phyloP scores from a whole-genome alignment of 2,113 vertebrate species.

The Callipepla californica region DNA sequence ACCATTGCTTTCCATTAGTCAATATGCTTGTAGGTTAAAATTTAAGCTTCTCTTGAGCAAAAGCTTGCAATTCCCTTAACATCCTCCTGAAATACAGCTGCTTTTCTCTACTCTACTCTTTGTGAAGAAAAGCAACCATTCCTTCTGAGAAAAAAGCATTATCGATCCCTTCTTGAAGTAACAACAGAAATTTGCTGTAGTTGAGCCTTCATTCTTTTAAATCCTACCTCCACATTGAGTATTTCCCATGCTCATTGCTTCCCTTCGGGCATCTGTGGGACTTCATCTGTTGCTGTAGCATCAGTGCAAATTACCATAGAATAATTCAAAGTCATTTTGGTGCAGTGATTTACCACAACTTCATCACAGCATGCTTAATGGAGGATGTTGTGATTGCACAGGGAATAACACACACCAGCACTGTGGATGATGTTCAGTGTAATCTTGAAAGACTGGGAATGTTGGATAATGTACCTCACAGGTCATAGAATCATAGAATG shows the following conservation, averaged over 20 bases:
- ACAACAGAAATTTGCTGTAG: neutral
- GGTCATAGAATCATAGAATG: no score
- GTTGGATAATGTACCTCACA: neutral
- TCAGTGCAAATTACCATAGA: conserved; percentile 12
- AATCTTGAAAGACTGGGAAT: neutral
- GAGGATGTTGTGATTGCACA: neutral
- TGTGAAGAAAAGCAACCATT: neutral
- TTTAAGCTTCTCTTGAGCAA: neutral
- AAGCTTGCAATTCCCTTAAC: neutral
- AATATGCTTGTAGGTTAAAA: neutral
- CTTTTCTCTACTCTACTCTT: neutral
- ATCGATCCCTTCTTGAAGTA: neutral
- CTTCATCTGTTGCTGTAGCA: neutral
- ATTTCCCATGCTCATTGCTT: neutral
- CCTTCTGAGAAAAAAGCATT: neutral
- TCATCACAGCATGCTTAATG: neutral
- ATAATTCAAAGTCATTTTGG: neutral
- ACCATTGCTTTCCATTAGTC: neutral
- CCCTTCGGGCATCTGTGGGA: neutral
- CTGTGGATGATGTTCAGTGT: neutral
- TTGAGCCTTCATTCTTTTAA: neutral
- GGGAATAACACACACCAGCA: neutral
- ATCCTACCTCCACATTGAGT: fast-evolving
- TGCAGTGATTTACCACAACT: neutral
- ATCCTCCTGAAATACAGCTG: neutral